Conservation (phyloP, 2,888 invertebrate species). For the Litoditis marina region DNA sequence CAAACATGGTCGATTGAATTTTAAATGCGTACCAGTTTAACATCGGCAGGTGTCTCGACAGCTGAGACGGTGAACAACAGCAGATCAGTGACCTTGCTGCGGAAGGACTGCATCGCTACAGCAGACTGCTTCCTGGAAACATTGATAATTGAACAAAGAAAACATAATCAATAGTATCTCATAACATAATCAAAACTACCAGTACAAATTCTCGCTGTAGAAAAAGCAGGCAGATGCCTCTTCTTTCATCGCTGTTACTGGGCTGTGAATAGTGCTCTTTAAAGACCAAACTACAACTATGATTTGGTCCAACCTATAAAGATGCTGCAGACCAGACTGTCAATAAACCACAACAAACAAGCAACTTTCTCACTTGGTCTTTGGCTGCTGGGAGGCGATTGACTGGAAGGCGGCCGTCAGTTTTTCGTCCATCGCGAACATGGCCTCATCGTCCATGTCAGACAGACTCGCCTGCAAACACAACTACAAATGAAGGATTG, state of each 20-base stretch:
- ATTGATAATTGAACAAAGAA: background rate
- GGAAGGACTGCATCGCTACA: slow-evolving; percentile 13
- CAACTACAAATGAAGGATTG: background rate
- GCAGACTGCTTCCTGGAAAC: background rate
- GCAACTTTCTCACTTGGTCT: background rate
- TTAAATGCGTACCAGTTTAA: slow-evolving; percentile 41
- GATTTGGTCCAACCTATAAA: too few relatives aligned
- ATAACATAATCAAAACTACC: too few relatives aligned
- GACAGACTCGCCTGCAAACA: slow-evolving; percentile 14
- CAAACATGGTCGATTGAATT: too few relatives aligned
- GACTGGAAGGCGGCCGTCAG: slow-evolving; percentile 39
- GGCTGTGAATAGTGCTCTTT: too few relatives aligned
- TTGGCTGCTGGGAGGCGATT: slow-evolving; percentile 18
- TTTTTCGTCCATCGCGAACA: slow-evolving; percentile 43
- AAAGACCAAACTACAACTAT: too few relatives aligned
- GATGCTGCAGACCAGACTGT: too few relatives aligned
- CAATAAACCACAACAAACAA: too few relatives aligned
- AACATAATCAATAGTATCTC: too few relatives aligned
- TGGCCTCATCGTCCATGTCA: slow-evolving; percentile 42
- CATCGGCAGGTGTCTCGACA: slow-evolving; percentile 23
- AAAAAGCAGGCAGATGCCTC: too few relatives aligned
- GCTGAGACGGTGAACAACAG: slow-evolving; percentile 41
- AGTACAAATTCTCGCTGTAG: too few relatives aligned
- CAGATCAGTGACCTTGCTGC: slow-evolving; percentile 36
- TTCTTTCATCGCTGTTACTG: too few relatives aligned